Percentiles rank a stretch among this genome's conserved stretches.
These are phyloP conservation scores for Syngnathus acus DNA, from an alignment of 2,797 vertebrate species.

Conservation along the genomic window DNA sequence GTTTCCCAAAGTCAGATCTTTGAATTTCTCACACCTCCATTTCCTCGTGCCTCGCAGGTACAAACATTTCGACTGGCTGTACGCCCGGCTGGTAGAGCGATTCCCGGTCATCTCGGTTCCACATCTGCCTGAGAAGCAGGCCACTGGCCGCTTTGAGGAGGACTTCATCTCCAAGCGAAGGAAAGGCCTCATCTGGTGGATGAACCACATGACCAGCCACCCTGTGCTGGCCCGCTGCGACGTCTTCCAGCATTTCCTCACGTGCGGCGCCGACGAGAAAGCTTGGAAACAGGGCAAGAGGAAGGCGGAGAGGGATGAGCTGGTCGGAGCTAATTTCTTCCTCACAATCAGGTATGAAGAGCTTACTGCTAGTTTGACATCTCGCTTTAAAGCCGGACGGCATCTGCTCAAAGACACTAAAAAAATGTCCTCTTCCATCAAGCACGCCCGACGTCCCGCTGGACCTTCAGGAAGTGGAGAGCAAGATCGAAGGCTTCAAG, in stretches of 20 bases:
- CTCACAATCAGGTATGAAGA: slow-evolving; percentile 80
- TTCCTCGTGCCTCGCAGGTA: slow-evolving; percentile 64
- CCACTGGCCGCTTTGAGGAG: slow-evolving; percentile 93
- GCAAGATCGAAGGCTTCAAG: slow-evolving; percentile 88
- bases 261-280: slow-evolving; percentile 84
- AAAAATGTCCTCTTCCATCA: slow-evolving; percentile 34
- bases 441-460: slow-evolving; percentile 74
- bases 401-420: not conserved
- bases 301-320: slow-evolving; percentile 88
- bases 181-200: slow-evolving; percentile 95
- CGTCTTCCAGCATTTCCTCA: slow-evolving; percentile 94
- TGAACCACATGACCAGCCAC: slow-evolving; percentile 97
- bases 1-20: not conserved
- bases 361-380: not conserved
- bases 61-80: slow-evolving; percentile 96
- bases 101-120: slow-evolving; percentile 95
- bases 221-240: slow-evolving; percentile 88
- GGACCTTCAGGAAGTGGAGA: slow-evolving; percentile 90
- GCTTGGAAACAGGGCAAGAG: slow-evolving; percentile 96
- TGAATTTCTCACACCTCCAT: not conserved
- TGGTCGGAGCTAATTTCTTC: slow-evolving; percentile 94
- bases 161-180: slow-evolving; percentile 94
- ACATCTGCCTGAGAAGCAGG: slow-evolving; percentile 93
- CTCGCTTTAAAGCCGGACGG: not conserved
- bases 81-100: slow-evolving; percentile 85